Evolutionary conservation across 2,888 invertebrate species (phyloP), one percentile per base, ranked within the genome.

Genomic region (Troides oblongomaculatus): DNA sequence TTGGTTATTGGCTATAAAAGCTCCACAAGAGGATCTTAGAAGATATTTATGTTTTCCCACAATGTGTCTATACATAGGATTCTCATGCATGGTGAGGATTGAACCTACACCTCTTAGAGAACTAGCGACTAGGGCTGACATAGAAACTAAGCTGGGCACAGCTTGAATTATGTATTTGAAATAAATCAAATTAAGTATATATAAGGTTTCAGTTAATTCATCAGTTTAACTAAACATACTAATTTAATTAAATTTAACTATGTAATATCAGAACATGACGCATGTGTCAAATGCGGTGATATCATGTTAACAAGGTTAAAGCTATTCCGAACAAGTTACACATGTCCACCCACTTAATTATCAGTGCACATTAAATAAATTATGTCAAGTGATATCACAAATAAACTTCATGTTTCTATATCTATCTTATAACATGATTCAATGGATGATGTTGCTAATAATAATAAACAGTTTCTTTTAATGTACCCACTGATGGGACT

Each of bases 321-420:
- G 39, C 36, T 68, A 18, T 53, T 58, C 65, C 70, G 61, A 70
- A 25, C 73, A 71, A 74, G 77, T 75, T 70, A 76, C 75, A 74
- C 73, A 72, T 74, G 72, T 70, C 36, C 39, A 39, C 1, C 60
- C 56, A 60, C 69, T 70, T 69, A 68, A 58, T 73, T 73, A 73
- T 69, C 30, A 25, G 3, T 14, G 8, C 57, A 21, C 21, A 57
- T 21, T 57, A 57, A 57, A 57, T 57, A 21, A 53, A n/a, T 21
- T 21, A 23, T 57, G 50, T 50, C 50, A 50, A 50, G 18, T 50
- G 50, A 50, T 18, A 50, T 50, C 50, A 50, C 18, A 18, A 50
- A 50, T 18, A 50, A 50, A 50, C 14, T 50, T 17, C 18, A 50
- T 50, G 18, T 17, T 50, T 50, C 14, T 10, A 10, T 2, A 14